Evolutionary conservation across 2,888 invertebrate genomes (phyloP), one percentile per base, ranked within the genome.

Genomic region (Drosophila kuntzei): DNA sequence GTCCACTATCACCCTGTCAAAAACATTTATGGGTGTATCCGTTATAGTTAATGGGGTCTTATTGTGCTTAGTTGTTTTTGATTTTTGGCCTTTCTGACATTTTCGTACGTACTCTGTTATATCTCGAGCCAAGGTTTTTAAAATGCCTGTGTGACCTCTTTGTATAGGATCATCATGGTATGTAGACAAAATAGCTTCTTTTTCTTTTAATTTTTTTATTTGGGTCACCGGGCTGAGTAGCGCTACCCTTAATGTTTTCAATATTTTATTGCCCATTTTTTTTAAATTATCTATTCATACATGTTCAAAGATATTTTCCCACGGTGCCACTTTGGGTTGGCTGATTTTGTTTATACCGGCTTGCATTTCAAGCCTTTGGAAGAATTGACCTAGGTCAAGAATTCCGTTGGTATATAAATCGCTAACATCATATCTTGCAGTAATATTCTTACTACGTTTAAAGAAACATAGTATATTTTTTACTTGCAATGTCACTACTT

Each of bases 181-280:
- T 20, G 2, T 20, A 2, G 20, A 20, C 20, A 20, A 3, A 20
- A 20, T 20, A 3, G 20, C 20, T 20, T 20, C 27, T 39, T 39
- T 53, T 1, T 53, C 51, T 27, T 41, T 53, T 18, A 5, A 0
- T 11, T 25, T 53, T 27, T 7, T 6, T 12, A 34, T 34, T 2
- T 9, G 4, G 34, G 49, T 49, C 49, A 49, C 49, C 49, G 39
- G 29, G 41, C 11, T 53, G 53, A 53, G 41, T 41, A 53, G 53
- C 53, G 53, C 53, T 41, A 53, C 41, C 32, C 29, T 41, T 20
- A 53, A 53, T 41, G 16, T n/a, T 5, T 43, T 34, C 11, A 55
- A 44, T 32, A 34, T 43, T 7, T 55, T 44, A 44, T 44, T 55
- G 44, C 54, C 54, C 54, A 47, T 41, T 9, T 16, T 0, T 37